A percentile compares a stretch with the other conserved stretches of the same genome.
phyloP scores from a whole-genome alignment of 23 tunicate genomes.

The Pegea sp. region DNA sequence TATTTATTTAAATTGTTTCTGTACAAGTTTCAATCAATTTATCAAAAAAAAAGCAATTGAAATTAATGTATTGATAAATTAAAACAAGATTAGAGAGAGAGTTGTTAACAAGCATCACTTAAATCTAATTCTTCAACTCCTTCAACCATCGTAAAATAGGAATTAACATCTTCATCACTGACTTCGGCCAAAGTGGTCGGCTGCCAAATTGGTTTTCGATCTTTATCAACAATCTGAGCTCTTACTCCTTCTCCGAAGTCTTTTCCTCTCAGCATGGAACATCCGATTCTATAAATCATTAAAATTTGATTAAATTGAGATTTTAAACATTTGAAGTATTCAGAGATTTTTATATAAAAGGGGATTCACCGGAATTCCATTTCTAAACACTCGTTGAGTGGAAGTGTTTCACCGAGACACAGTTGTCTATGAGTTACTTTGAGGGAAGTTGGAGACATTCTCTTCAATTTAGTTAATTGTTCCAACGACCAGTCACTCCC shows the following conservation, averaged over 20 bases:
- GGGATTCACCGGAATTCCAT: slow-evolving; percentile 65
- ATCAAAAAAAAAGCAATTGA: no score
- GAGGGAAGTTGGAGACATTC: slow-evolving; percentile 75
- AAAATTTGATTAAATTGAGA: not conserved
- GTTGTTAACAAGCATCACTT: not conserved
- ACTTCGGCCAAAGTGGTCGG: slow-evolving; percentile 48
- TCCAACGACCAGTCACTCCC: slow-evolving; percentile 71
- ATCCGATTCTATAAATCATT: slow-evolving; percentile 21
- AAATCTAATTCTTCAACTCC: slow-evolving; percentile 40
- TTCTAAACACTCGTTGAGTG: slow-evolving; percentile 53
- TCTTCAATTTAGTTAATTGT: slow-evolving; percentile 26
- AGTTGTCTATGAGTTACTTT: slow-evolving; percentile 62
- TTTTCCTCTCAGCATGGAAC: slow-evolving; percentile 42
- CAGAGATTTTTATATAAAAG: no score
- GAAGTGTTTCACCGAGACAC: slow-evolving; percentile 22
- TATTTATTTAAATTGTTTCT: no score
- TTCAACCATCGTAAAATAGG: slow-evolving; percentile 25
- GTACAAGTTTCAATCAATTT: no score
- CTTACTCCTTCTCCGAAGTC: slow-evolving; percentile 93
- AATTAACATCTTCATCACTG: slow-evolving; percentile 26
- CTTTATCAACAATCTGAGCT: slow-evolving; percentile 70
- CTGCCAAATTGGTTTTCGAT: slow-evolving; percentile 74
- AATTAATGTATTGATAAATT: no score
- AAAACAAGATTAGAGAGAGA: no score
- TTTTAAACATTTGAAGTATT: no score